These are phyloP conservation scores for Platyura marginata DNA, from an alignment of 1,140 invertebrate species.

Conservation along the genomic window DNA sequence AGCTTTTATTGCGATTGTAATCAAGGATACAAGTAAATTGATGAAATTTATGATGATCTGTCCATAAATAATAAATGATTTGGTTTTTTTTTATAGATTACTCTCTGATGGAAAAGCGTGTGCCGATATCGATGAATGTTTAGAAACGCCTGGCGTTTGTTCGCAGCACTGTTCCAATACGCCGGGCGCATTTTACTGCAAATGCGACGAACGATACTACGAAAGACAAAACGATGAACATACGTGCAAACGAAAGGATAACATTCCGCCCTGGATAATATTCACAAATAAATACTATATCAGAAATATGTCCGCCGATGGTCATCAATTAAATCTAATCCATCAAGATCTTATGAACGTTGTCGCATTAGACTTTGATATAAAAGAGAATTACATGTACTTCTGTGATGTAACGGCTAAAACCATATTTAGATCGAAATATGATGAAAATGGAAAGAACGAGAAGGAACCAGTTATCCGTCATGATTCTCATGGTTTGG, in stretches of 20 bases:
- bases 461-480: constrained; percentile 68
- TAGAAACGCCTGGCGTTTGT: constrained; percentile 74
- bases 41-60: too few species aligned
- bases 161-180: constrained; percentile 92
- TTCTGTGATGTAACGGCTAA: constrained; percentile 91
- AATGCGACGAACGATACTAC: constrained; percentile 88
- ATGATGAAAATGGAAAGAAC: constrained; percentile 24
- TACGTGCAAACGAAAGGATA: constrained; percentile 77
- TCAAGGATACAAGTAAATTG: constrained; percentile 65
- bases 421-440: constrained; percentile 63
- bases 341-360: constrained; percentile 94
- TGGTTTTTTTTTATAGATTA: constrained; percentile 30
- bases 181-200: constrained; percentile 88
- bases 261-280: constrained; percentile 73
- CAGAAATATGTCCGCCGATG: constrained; percentile 85
- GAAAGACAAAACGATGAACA: constrained; percentile 68
- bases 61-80: too few species aligned
- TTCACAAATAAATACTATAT: constrained; percentile 98
- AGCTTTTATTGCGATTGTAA: constrained; percentile 91
- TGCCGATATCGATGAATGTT: constrained; percentile 87
- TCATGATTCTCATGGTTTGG: constrained; percentile 84
- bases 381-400: constrained; percentile 65
- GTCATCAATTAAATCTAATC: constrained; percentile 64
- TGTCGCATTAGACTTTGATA: constrained; percentile 89
- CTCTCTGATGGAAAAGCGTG: constrained; percentile 72